Evolutionary conservation across 2,888 invertebrate genomes (phyloP).

Genomic region (Cyclophora albipunctata): DNA sequence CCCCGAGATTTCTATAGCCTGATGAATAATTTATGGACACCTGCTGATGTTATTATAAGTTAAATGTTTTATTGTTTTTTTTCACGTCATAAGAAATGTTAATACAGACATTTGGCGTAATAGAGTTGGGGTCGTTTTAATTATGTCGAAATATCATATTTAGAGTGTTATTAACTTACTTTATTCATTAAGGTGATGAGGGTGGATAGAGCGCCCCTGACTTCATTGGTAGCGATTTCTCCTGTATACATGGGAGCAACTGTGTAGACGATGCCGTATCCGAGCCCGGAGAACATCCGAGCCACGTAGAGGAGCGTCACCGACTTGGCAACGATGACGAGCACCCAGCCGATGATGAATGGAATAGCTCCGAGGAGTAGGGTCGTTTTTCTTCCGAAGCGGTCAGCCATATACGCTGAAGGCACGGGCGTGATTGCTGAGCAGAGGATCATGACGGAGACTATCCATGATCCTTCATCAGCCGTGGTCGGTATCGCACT

Average conservation of each 20-base stretch:
- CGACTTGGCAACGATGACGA: slow-evolving; percentile 75
- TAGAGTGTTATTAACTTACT: slow-evolving; percentile 37
- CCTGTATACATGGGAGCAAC: slow-evolving; percentile 79
- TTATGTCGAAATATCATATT: background rate
- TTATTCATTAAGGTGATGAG: slow-evolving; percentile 75
- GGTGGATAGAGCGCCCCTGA: slow-evolving; percentile 77
- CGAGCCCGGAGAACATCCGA: slow-evolving; percentile 78
- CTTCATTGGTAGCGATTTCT: slow-evolving; percentile 77
- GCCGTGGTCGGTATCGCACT: slow-evolving; percentile 66
- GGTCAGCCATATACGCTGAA: slow-evolving; percentile 78
- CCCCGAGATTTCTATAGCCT: slow-evolving; percentile 11
- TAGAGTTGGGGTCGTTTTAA: background rate
- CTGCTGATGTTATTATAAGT: slow-evolving; percentile 9
- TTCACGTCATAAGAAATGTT: no score
- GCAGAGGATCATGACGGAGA: slow-evolving; percentile 79
- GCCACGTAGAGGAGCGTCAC: slow-evolving; percentile 75
- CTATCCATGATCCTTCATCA: slow-evolving; percentile 77
- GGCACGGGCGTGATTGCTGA: slow-evolving; percentile 77
- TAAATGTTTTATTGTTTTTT: background rate
- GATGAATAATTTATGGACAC: slow-evolving; percentile 27
- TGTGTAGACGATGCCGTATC: slow-evolving; percentile 77
- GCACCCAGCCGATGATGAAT: slow-evolving; percentile 77
- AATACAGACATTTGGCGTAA: background rate
- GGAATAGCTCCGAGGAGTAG: slow-evolving; percentile 77
- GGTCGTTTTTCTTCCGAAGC: slow-evolving; percentile 80